Evolutionary conservation across 2,797 vertebrate genomes (phyloP).

Genomic region (Pangasius djambal): DNA sequence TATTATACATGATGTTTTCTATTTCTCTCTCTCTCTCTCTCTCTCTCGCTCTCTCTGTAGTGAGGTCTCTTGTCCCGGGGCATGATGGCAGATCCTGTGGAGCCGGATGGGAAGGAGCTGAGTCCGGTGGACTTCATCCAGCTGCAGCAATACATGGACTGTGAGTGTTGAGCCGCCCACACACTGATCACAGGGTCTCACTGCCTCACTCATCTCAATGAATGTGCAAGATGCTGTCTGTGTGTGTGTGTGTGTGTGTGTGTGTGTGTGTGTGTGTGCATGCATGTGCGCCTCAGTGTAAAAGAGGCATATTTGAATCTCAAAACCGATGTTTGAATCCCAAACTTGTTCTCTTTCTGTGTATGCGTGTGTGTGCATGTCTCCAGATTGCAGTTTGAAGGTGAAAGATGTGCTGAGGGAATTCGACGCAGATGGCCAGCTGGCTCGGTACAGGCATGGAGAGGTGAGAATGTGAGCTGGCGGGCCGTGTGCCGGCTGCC

Average conservation of each 20-base stretch:
- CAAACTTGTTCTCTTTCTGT: background rate
- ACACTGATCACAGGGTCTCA: constrained; percentile 57
- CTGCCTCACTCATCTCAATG: constrained; percentile 41
- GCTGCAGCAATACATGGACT: constrained; percentile 93
- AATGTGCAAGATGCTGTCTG: background rate
- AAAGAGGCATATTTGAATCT: constrained; percentile 16
- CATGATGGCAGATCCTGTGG: constrained; percentile 74
- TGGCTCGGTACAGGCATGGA: constrained; percentile 80
- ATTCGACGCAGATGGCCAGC: constrained; percentile 81
- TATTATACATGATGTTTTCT: background rate
- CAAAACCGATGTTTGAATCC: constrained; percentile 7
- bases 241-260: constrained; percentile 3
- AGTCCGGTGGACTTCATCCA: constrained; percentile 90
- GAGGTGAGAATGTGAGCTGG: constrained; percentile 78
- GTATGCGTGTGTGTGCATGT: background rate
- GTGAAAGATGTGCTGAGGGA: constrained; percentile 90
- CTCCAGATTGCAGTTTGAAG: constrained; percentile 86
- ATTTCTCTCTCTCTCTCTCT: constrained; percentile 48
- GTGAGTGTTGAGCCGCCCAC: constrained; percentile 79
- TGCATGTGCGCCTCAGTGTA: background rate
- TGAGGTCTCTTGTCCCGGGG: constrained; percentile 58
- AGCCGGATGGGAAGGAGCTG: constrained; percentile 82
- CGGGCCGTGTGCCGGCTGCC: background rate
- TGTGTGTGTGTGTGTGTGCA: background rate
- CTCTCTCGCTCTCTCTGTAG: constrained; percentile 53